Evolutionary conservation across 1,140 invertebrate genomes (phyloP).

Genomic region (Zaprionus davidi): DNA sequence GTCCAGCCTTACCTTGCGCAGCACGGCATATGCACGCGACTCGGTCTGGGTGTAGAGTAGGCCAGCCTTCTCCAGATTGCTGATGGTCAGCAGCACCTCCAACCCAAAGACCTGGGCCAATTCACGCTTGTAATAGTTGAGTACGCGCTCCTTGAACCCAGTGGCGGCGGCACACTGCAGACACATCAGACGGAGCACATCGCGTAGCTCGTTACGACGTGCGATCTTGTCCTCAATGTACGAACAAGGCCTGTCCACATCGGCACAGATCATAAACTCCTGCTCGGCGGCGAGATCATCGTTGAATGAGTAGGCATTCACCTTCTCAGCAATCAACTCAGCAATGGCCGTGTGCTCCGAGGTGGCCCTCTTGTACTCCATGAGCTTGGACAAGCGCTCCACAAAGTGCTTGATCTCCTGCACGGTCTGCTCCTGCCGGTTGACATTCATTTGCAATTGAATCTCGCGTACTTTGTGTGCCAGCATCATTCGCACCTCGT

Average conservation of each 20-base stretch:
- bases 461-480: constrained; percentile 95
- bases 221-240: constrained; percentile 97
- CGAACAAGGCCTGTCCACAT: constrained; percentile 93
- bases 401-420: constrained; percentile 98
- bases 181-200: constrained; percentile 94
- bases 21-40: constrained; percentile 88
- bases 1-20: constrained; percentile 86
- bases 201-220: constrained; percentile 91
- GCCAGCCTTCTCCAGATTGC: constrained; percentile 95
- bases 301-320: constrained; percentile 85
- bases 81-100: constrained; percentile 92
- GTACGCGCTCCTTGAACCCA: constrained; percentile 94
- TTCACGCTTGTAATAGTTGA: constrained; percentile 97
- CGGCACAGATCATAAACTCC: constrained; percentile 95
- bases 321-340: constrained; percentile 87
- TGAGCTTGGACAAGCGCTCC: constrained; percentile 91
- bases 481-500: constrained; percentile 93
- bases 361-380: constrained; percentile 94
- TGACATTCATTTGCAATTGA: constrained; percentile 93
- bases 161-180: constrained; percentile 94
- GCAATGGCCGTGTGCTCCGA: constrained; percentile 89
- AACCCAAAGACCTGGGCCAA: constrained; percentile 96
- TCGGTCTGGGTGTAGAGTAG: constrained; percentile 91
- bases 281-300: constrained; percentile 90
- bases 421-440: constrained; percentile 93